Evolutionary conservation across 2,113 vertebrate species (phyloP), one percentile per base, ranked within the genome.

Genomic region (Lophura nycthemera): DNA sequence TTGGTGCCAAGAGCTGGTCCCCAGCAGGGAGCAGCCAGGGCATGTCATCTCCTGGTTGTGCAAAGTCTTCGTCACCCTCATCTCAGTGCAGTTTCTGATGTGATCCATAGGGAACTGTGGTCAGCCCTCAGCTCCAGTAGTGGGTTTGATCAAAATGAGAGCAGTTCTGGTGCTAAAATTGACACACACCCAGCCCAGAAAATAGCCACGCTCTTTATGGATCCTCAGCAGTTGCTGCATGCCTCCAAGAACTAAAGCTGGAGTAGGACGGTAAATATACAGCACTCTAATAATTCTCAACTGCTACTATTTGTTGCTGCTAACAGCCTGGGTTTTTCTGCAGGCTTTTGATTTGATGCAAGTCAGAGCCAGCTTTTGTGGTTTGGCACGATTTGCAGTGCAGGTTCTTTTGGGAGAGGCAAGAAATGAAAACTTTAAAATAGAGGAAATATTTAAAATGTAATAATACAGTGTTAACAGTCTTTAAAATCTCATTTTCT

Each of bases 351-450:
- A 88, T 74, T 92, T 86, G 85, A 52, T 95, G 79, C 89, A 95
- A 97, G 95, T 95, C 87, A 86, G 93, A 96, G 89, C 93, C 94
- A 94, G 91, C 85, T 92, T 93, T 95, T 95, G 96, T 92, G 95
- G 96, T 95, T 95, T 96, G 95, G 91, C 89, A 95, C 34, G 79
- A 43, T 71, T 60, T 86, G 76, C 69, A 65, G 84, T 10, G 1
- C 89, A 96, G 89, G 95, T 85, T 95, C 94, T 96, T 96, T 60
- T 56, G 89, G 84, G 87, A 93, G 79, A 95, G 93, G 75, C 89
- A 93, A 95, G 85, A 95, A 94, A 91, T 74, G 54, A 95, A 92
- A 95, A 77, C 85, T 91, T 89, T 64, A 61, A 92, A 91, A 80
- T 27, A 21, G 88, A 95, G 95, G 88, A 95, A 96, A 95, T 83